Evolutionary conservation across 2,113 vertebrate genomes (phyloP), one percentile per base, ranked within the genome.

Genomic region (Scatophagus argus): DNA sequence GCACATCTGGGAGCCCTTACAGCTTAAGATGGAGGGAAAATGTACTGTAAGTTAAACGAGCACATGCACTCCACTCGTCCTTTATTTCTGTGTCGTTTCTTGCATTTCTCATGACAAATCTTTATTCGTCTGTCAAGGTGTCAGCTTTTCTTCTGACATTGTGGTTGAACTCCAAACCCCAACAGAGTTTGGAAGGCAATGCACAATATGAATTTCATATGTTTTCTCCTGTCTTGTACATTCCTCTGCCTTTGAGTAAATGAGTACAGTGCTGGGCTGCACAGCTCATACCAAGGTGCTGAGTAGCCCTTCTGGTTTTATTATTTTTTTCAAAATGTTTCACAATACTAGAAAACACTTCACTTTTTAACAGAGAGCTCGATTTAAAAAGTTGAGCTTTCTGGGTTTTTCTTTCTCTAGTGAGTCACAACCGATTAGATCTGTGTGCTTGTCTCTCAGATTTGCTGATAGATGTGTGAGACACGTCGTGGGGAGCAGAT

Each of bases 1-100:
- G 60, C 78, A 91, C 92, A 92, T 93, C 87, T 93, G 91, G 87
- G 83, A 92, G 58, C 52, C 69, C 78, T 92, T 92, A 91, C 39
- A 47, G 79, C 72, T 56, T 5, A 49, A 70, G 56, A 89, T 44
- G 74, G 61, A 79, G 71, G 64, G 66, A 87, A 71, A 34, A 80
- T 67, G 64, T 55, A 47, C 58, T 41, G 36, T 63, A 62, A 73
- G 83, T 59, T 49, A 82, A 86, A 89, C 44, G 72, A 86, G 73
- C 38, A 58, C 82, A 73, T 66, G 19, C 29, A 27, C 38, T 84
- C 60, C 44, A 19, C 65, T 71, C 5, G 1, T 73, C 58, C n/a
- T 43, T 73, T 34, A 47, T 79, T 85, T 76, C 31, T 34, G 8
- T 77, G 68, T 87, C 77, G 79, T 66, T 84, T 44, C 2, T 59